Evolutionary conservation across 2,888 invertebrate genomes (phyloP), one percentile per base, ranked within the genome.

Genomic region (Leptopilina myrica): DNA sequence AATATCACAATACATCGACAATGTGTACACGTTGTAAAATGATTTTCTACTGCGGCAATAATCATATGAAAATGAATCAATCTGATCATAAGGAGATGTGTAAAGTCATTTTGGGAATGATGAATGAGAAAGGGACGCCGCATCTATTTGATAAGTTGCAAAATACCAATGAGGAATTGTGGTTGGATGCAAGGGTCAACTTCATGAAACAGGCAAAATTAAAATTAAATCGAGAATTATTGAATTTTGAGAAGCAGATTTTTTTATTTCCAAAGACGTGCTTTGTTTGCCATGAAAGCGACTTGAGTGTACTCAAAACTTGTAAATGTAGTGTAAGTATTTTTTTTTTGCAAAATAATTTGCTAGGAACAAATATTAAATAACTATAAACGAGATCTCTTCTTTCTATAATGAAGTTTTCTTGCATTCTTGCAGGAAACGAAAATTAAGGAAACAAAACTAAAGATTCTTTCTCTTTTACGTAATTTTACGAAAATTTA

Each of bases 211-310:
- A 84, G 5, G 80, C 83, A 11, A 78, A 78, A 75, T 40, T 84
- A 1, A 83, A 84, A 64, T 26, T 86, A 15, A 64, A 64, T n/a
- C 83, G 87, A 40, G 80, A 75, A 56, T 66, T 88, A 11, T 15
- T 80, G 12, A 62, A 77, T 6, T 85, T 84, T 40, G 88, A 88
- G 69, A 77, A 81, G 62, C 80, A 87, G 15, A 87, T 90, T 81
- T 86, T 90, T 67, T 84, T 86, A 80, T 90, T 90, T 80, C 87
- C 87, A 7, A 84, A 85, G 77, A 84, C 83, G 7, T 90, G 90
- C 49, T 26, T 77, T 5, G 69, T 87, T 5, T 90, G 90, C 56
- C 82, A 86, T n/a, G 81, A 87, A 15, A 82, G 69, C 6, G 79
- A 86, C 69, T 11, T 69, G 7, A 76, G 79, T 12, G 64, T 43